These are phyloP conservation scores for Melieria omissa DNA, from an alignment of 2,888 invertebrate species.

Conservation along the genomic window DNA sequence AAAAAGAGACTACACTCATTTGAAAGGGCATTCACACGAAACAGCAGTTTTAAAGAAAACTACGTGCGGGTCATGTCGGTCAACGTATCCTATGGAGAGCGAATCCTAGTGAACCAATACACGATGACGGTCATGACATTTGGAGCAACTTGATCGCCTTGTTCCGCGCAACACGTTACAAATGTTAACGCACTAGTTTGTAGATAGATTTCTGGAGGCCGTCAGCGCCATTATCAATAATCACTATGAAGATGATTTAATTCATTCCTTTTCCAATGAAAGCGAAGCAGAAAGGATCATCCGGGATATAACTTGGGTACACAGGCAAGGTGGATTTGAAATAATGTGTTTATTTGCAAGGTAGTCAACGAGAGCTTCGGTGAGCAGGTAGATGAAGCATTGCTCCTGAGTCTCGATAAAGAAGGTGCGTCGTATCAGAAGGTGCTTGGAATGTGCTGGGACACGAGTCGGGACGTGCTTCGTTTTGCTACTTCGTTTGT, in stretches of 20 bases:
- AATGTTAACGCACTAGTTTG: slow-evolving; percentile 30
- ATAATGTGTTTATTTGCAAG: slow-evolving; percentile 30
- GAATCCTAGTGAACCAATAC: slow-evolving; percentile 11
- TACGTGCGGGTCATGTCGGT: slow-evolving; percentile 18
- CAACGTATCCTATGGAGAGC: slow-evolving; percentile 52
- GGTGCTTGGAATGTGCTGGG: slow-evolving; percentile 45
- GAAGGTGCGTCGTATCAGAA: slow-evolving; percentile 21
- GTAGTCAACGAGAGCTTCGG: slow-evolving; percentile 1
- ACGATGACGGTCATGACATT: slow-evolving; percentile 47
- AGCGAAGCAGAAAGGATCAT: slow-evolving; percentile 19
- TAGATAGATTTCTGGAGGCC: slow-evolving; percentile 25
- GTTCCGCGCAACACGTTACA: slow-evolving; percentile 43
- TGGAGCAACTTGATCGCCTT: slow-evolving; percentile 44
- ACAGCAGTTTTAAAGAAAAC: slow-evolving; percentile 23
- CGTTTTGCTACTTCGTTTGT: slow-evolving; percentile 22
- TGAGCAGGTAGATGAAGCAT: not conserved
- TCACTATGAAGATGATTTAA: slow-evolving; percentile 38
- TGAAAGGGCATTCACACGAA: slow-evolving; percentile 35
- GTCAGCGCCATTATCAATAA: slow-evolving; percentile 32
- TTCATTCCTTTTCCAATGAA: slow-evolving; percentile 26
- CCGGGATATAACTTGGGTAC: slow-evolving; percentile 21
- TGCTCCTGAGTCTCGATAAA: slow-evolving; percentile 22
- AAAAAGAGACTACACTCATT: slow-evolving; percentile 30
- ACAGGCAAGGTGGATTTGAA: slow-evolving; percentile 27
- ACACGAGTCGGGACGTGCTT: slow-evolving; percentile 42